phyloP scores from a whole-genome alignment of 2,797 vertebrate species.

The Acanthurus lineatus region DNA sequence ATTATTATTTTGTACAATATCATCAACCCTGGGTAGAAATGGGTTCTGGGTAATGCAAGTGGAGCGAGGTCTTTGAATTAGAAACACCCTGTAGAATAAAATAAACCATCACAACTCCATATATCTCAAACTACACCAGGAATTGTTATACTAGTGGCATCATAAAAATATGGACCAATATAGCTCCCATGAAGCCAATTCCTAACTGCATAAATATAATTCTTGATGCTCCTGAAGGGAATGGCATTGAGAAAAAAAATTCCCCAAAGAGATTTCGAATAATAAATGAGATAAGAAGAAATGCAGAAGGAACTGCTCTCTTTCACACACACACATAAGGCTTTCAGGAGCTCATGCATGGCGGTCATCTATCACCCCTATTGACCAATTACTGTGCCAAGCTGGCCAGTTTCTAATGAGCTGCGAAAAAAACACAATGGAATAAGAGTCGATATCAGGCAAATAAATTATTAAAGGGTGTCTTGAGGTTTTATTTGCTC shows the following conservation, averaged over 20 bases:
- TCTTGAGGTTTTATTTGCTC: constrained; percentile 84
- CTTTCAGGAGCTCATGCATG: constrained; percentile 61
- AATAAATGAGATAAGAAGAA: constrained; percentile 43
- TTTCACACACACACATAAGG: constrained; percentile 19
- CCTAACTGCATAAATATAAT: constrained; percentile 10
- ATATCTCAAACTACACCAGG: neutral
- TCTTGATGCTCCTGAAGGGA: neutral
- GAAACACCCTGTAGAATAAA: neutral
- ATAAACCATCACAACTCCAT: constrained; percentile 1
- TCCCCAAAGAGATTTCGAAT: constrained; percentile 33
- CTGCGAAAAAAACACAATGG: constrained; percentile 62
- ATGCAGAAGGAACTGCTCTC: constrained; percentile 43
- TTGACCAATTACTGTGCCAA: constrained; percentile 72
- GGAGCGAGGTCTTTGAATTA: constrained; percentile 17
- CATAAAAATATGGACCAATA: neutral
- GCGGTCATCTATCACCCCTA: constrained; percentile 73
- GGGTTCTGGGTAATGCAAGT: constrained; percentile 7
- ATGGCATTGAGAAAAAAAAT: constrained; percentile 1
- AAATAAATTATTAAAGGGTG: constrained; percentile 78
- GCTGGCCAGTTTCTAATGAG: constrained; percentile 75
- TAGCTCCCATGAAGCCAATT: neutral
- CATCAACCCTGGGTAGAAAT: constrained; percentile 14
- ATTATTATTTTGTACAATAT: constrained; percentile 44
- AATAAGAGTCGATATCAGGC: constrained; percentile 75
- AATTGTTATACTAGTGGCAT: neutral